Conservation (phyloP, 2,797 vertebrate genomes). For the Falco concolor region DNA sequence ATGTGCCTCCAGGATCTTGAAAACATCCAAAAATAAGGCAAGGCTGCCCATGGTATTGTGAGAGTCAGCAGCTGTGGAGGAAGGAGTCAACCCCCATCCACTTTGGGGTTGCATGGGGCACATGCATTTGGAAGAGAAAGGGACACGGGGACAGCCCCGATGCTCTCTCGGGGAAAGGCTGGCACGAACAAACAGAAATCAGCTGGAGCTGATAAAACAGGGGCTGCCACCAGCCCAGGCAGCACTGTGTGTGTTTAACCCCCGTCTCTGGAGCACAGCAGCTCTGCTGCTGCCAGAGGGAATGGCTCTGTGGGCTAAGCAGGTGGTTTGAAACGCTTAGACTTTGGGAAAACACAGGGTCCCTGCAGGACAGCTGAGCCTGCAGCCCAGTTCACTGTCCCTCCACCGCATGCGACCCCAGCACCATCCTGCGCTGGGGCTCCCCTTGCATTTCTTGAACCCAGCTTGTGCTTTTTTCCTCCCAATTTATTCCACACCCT, state of each 20-base stretch:
- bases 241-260: background rate
- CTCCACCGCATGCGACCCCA: rapidly evolving
- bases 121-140: background rate
- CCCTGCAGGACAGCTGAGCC: background rate
- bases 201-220: background rate
- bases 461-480: background rate
- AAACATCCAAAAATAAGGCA: background rate
- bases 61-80: background rate
- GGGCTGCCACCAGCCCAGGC: background rate
- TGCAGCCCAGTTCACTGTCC: background rate
- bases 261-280: background rate
- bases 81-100: background rate
- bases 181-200: background rate
- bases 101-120: too few species aligned
- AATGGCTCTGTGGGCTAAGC: background rate
- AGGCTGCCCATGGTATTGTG: background rate
- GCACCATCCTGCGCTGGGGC: background rate
- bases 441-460: background rate
- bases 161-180: background rate
- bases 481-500: background rate
- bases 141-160: background rate
- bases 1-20: background rate
- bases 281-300: background rate
- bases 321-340: background rate
- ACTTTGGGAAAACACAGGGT: background rate